Percentiles rank a stretch among this genome's conserved stretches.
These are phyloP conservation scores for Osmerus eperlanus DNA, from an alignment of 2,113 vertebrate species.

Conservation along the genomic window DNA sequence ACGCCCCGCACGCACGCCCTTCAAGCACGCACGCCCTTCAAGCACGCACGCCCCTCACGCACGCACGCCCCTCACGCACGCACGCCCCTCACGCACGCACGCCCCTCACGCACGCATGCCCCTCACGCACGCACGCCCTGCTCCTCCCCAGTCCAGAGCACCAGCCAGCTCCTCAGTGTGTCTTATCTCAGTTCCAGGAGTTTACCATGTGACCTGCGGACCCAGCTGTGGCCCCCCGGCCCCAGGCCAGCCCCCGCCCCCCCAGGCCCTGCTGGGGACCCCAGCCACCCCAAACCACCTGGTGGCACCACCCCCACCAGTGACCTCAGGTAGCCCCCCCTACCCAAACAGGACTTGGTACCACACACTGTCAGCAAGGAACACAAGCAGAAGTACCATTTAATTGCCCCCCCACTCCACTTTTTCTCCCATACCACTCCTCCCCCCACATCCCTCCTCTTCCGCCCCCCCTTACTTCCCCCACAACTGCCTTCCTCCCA, in stretches of 20 bases:
- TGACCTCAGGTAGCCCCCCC: conserved; percentile 90
- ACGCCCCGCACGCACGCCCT: conserved; percentile 2
- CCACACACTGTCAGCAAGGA: conserved; percentile 19
- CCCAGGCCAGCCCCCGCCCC: conserved; percentile 79
- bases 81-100: neutral
- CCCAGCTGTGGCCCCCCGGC: conserved; percentile 78
- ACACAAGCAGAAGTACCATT: too few species aligned
- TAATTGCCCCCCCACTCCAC: too few species aligned
- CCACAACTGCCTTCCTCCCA: too few species aligned
- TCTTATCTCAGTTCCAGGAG: conserved; percentile 89
- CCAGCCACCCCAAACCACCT: conserved; percentile 78
- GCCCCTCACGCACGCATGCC: neutral
- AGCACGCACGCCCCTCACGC: neutral
- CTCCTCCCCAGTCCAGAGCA: conserved; percentile 3
- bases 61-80: conserved; percentile 11
- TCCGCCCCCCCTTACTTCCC: too few species aligned
- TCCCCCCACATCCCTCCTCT: too few species aligned
- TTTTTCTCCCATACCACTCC: too few species aligned
- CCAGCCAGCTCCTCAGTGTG: conserved; percentile 73
- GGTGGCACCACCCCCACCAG: conserved; percentile 73
- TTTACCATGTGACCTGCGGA: conserved; percentile 86
- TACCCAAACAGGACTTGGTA: conserved; percentile 25
- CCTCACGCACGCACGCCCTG: neutral
- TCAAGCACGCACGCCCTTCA: conserved; percentile 1
- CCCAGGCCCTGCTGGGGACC: conserved; percentile 73